Base-by-base conservation (phyloP, 1,140 invertebrate genomes). In the Acromyrmex heyeri region DNA sequence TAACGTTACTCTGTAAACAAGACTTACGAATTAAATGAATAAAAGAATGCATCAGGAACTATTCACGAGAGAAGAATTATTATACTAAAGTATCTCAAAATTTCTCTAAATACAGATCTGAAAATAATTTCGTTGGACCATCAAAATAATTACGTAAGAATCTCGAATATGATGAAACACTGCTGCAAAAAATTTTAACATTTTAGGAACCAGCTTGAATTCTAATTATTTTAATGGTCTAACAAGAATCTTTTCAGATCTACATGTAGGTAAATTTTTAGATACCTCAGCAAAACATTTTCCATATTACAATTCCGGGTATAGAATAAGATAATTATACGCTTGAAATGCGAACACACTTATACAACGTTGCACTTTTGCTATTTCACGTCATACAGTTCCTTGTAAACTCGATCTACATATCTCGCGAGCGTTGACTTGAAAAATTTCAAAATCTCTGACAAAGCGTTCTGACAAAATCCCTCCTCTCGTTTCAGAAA, bases 371-470 rank as follows among this genome's bases (percentile, higher is more conserved):
- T 55, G n/a, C 27, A n/a, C 12, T 48, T 8, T 34, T 61, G 12
- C 27, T 44, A 10, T 73, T 82, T 24, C 38, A 48, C 1, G 34
- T 50, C n/a, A 21, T 30, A 24, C n/a, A 5, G 12, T n/a, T 82
- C 18, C 18, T 44, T 27, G 38, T 24, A 18, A 61, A 38, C n/a
- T 48, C 38, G 38, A 44, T 44, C 2, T 14, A n/a, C 14, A 16
- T 16, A 57, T 16, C 12, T 72, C 65, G n/a, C 24, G 38, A 44
- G 38, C 38, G 8, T 44, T n/a, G 18, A 14, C 24, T 75, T 3
- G 18, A 61, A 83, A 75, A 83, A 75, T 53, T 75, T 30, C 6
- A 18, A 18, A 75, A 73, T 83, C n/a, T 34, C 24, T 27, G 55
- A 82, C 67, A 59, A 59, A 82, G 34, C 38, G n/a, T 16, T 38